Evolutionary conservation across 2,113 vertebrate genomes (phyloP).

Genomic region (Phocoena sinus): DNA sequence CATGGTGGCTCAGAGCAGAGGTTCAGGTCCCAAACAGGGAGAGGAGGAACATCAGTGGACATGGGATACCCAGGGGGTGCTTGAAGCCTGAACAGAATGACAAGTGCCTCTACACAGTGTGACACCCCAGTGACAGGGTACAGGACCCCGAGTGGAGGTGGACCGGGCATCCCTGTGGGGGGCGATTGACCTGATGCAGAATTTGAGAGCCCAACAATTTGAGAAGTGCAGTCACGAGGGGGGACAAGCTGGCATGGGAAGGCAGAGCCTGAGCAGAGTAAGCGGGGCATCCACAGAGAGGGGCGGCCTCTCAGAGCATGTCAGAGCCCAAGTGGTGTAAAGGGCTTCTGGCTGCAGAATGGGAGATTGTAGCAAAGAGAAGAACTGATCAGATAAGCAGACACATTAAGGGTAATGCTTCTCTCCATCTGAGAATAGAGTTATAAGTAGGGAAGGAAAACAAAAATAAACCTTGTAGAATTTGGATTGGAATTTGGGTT

Average conservation of each 20-base stretch:
- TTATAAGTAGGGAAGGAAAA: not conserved
- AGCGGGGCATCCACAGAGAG: not conserved
- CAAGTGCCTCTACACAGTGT: accelerated
- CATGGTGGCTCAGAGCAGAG: not conserved
- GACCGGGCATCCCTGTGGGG: accelerated
- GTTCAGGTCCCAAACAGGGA: not conserved
- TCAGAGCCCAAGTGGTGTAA: no score
- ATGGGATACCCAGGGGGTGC: accelerated
- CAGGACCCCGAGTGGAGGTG: not conserved
- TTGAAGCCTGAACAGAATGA: not conserved
- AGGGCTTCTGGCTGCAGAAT: not conserved
- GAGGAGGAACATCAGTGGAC: no score
- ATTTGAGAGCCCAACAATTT: not conserved
- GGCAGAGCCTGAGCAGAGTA: not conserved
- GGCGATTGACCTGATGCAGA: not conserved
- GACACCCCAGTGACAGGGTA: no score
- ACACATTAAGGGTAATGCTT: accelerated
- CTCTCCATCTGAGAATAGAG: not conserved
- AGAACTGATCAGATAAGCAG: not conserved
- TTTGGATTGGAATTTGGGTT: not conserved
- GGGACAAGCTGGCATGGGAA: not conserved
- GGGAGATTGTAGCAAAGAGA: not conserved
- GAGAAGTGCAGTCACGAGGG: not conserved
- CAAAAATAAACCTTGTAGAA: not conserved
- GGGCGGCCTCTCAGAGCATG: no score